These are phyloP conservation scores for Baccha elongata DNA, from an alignment of 2,888 invertebrate species.

Conservation along the genomic window DNA sequence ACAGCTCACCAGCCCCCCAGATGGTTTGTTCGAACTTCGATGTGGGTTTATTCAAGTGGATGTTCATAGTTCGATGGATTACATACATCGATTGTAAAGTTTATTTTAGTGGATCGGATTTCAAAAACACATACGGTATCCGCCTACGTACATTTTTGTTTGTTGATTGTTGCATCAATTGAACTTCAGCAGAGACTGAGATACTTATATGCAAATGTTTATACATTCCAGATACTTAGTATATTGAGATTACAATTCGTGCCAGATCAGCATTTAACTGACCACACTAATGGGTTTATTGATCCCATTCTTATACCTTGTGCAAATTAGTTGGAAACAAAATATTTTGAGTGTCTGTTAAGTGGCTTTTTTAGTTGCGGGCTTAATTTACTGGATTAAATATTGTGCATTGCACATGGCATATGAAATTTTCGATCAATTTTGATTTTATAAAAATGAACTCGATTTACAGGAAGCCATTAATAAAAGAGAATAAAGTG, in stretches of 20 bases:
- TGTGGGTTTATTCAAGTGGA: constrained; percentile 39
- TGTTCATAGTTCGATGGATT: constrained; percentile 47
- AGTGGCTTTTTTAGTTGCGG: no score
- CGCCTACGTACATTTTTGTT: constrained; percentile 6
- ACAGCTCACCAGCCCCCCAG: constrained; percentile 15
- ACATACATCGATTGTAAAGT: constrained; percentile 30
- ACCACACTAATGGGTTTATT: constrained; percentile 41
- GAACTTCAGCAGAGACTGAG: background rate
- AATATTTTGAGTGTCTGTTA: background rate
- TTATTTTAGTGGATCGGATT: constrained; percentile 50
- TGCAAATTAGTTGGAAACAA: background rate
- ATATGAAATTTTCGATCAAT: no score
- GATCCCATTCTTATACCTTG: background rate
- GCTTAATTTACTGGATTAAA: no score
- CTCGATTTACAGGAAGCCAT: background rate
- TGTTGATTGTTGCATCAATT: constrained; percentile 9
- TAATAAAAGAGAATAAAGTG: background rate
- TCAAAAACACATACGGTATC: constrained; percentile 35
- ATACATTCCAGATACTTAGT: constrained; percentile 20
- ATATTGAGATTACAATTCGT: constrained; percentile 35
- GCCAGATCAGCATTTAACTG: constrained; percentile 36
- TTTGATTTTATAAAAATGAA: no score
- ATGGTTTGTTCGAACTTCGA: constrained; percentile 1
- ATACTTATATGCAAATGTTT: constrained; percentile 46
- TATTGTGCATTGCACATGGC: no score